A percentile compares a stretch with the other conserved stretches of the same genome.
phyloP scores from a whole-genome alignment of 2,888 invertebrate species.

The Marasmarcha lunaedactyla region DNA sequence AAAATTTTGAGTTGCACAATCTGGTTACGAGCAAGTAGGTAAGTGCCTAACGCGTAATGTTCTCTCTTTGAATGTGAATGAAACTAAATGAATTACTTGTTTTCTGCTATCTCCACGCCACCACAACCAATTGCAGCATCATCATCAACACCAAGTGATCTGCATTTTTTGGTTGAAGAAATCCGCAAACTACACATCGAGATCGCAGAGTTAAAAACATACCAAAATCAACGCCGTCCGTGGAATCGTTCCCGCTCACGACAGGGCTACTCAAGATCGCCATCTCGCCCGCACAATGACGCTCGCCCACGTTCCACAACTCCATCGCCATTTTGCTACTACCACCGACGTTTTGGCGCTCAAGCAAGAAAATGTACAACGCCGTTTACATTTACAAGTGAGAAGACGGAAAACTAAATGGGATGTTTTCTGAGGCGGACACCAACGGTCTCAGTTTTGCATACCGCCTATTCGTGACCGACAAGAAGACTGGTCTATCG shows the following conservation, averaged over 20 bases:
- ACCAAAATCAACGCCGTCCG: neutral
- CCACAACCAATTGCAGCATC: neutral
- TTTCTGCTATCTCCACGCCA: neutral
- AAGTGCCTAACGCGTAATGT: too few relatives aligned
- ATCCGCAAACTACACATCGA: neutral
- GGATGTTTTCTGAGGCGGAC: conserved; percentile 8
- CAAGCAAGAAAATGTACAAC: conserved; percentile 4
- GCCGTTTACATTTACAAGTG: conserved; percentile 4
- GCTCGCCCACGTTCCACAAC: neutral
- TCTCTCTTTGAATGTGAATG: too few relatives aligned
- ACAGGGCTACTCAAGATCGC: neutral
- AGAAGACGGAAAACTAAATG: conserved; percentile 2
- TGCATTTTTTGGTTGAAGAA: neutral
- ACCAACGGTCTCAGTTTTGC: conserved; percentile 4
- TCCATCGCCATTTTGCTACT: conserved; percentile 6
- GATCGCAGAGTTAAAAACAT: neutral
- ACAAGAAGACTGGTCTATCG: conserved; percentile 5
- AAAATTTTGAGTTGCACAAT: too few relatives aligned
- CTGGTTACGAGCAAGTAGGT: too few relatives aligned
- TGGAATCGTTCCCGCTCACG: neutral
- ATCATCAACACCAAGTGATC: too few relatives aligned
- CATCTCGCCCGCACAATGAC: neutral
- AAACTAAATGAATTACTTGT: too few relatives aligned
- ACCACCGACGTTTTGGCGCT: conserved; percentile 11
- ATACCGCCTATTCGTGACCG: conserved; percentile 12